Evolutionary conservation across 2,888 invertebrate species (phyloP), one percentile per base, ranked within the genome.

Genomic region (Cephus nigrinus): DNA sequence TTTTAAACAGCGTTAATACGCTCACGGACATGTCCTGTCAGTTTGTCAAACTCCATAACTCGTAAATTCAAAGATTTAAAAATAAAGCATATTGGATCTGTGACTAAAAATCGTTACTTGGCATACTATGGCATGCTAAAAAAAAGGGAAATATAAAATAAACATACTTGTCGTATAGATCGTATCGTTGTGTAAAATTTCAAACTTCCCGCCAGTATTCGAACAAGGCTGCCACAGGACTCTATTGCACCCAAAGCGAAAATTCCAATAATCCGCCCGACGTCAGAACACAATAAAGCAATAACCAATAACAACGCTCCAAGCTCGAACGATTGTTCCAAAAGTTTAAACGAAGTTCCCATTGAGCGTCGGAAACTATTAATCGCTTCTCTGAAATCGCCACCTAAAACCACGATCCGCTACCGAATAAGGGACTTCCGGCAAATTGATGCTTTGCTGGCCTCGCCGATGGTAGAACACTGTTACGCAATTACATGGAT

Each of bases 1-100:
- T 86, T 86, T 86, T 85, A 86, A 85, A 79, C 81, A 83, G 80
- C 84, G 79, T 23, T 86, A 86, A 86, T 86, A 83, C 75, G 84
- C 79, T 75, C 78, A 78, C 82, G 75, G 83, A 84, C 84, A 84
- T 69, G 81, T 75, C 79, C 79, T 82, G 85, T 86, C 84, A 85
- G 71, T 55, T 55, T 23, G 2, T 55, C 55, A 55, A 55, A 55
- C 55, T 55, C 1, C 23, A 9, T 55, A 55, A 55, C 55, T 23
- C 55, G 23, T 23, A 55, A 55, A 55, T 55, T 23, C 23, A 55
- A 23, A 23, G 23, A 55, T 55, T 55, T 23, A 55, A 23, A 23
- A 15, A 55, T 55, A 55, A 23, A 23, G 55, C 23, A 23, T 55
- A 55, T 55, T 23, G 55, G 23, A 55, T 23, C 55, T 55, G 9